These are phyloP conservation scores for Orussus abietinus DNA, from an alignment of 1,140 invertebrate genomes.

Conservation along the genomic window DNA sequence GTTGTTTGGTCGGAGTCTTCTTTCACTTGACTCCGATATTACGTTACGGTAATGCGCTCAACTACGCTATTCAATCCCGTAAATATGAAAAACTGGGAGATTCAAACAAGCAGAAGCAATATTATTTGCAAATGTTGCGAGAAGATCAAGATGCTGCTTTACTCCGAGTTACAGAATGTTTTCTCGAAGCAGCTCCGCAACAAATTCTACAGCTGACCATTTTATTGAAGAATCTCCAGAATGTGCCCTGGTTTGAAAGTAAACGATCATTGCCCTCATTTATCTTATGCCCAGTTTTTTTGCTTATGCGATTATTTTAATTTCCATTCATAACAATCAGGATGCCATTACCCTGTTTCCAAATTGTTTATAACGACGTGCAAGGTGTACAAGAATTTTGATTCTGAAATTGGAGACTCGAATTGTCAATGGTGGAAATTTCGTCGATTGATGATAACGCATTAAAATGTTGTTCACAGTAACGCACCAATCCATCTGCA, in stretches of 20 bases:
- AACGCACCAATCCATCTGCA: conserved; percentile 67
- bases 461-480: conserved; percentile 47
- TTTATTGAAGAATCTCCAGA: conserved; percentile 53
- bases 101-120: conserved; percentile 53
- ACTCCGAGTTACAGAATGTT: conserved; percentile 83
- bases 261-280: conserved; percentile 28
- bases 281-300: conserved; percentile 32
- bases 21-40: conserved; percentile 57
- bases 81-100: conserved; percentile 48
- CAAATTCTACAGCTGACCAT: conserved; percentile 78
- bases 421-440: not conserved
- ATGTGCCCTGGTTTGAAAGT: conserved; percentile 45
- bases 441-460: conserved; percentile 8
- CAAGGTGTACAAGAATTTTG: too few relatives aligned
- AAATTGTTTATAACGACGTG: conserved; percentile 7
- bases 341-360: too few relatives aligned
- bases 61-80: conserved; percentile 56
- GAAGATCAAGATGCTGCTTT: conserved; percentile 83
- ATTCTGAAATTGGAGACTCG: conserved; percentile 8
- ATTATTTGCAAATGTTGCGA: conserved; percentile 73
- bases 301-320: conserved; percentile 12
- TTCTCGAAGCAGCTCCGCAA: conserved; percentile 85
- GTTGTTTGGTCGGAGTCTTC: too few relatives aligned
- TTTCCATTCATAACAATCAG: too few relatives aligned
- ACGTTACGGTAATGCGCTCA: conserved; percentile 56